Conservation (phyloP, 1,140 invertebrate genomes). For the Drosophila setifemur region DNA sequence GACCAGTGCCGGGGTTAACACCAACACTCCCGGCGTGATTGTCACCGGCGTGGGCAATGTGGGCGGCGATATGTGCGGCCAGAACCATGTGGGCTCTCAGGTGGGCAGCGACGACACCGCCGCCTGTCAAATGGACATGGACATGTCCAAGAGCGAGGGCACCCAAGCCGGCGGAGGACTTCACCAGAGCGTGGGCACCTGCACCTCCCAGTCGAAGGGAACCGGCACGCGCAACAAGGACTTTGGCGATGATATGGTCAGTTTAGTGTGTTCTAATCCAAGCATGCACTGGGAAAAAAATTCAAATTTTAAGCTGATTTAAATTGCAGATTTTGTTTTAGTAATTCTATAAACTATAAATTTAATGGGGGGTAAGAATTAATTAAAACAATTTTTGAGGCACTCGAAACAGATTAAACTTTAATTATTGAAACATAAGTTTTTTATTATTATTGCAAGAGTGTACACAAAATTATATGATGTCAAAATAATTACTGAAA, state of each 20-base stretch:
- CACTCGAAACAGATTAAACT: no score
- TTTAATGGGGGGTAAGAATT: no score
- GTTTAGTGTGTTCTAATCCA: background rate
- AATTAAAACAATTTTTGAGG: no score
- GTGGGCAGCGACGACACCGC: constrained; percentile 76
- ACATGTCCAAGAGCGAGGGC: constrained; percentile 88
- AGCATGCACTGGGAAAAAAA: background rate
- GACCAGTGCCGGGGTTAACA: constrained; percentile 85
- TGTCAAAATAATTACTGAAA: no score
- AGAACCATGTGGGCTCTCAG: constrained; percentile 83
- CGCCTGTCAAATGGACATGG: constrained; percentile 82
- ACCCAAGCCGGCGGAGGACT: constrained; percentile 90
- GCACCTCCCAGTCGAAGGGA: constrained; percentile 82
- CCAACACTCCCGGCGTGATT: constrained; percentile 65
- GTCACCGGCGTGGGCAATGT: constrained; percentile 68
- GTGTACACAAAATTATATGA: no score
- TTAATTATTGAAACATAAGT: no score
- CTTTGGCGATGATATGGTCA: constrained; percentile 81
- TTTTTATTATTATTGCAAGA: no score
- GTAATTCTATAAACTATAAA: no score
- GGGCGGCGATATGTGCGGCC: constrained; percentile 82
- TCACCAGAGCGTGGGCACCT: constrained; percentile 81
- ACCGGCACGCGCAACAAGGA: constrained; percentile 85
- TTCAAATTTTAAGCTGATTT: no score
- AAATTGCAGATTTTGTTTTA: no score